Evolutionary conservation across 2,113 vertebrate species (phyloP).

Genomic region (mouse (Mus musculus)): DNA sequence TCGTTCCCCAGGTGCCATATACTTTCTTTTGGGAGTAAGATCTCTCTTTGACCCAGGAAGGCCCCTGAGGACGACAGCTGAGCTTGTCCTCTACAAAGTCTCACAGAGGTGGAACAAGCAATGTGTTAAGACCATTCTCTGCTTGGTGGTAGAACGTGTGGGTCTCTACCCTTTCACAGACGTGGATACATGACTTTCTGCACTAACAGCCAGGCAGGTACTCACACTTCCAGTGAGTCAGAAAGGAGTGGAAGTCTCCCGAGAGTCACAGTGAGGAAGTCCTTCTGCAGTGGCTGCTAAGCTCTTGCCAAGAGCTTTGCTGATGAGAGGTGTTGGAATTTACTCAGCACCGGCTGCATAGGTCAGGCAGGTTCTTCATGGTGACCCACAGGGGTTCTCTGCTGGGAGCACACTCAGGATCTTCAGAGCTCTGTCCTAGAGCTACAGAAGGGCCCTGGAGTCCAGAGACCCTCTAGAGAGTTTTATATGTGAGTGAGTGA

Average conservation of each 20-base stretch:
- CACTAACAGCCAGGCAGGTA: slow-evolving; percentile 10
- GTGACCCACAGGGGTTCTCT: neutral
- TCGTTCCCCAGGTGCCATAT: no score
- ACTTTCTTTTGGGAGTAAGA: neutral
- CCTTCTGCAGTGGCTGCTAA: slow-evolving; percentile 56
- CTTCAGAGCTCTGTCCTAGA: neutral
- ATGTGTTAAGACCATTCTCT: neutral
- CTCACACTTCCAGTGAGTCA: slow-evolving; percentile 66
- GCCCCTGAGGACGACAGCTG: neutral
- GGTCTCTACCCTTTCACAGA: slow-evolving; percentile 33
- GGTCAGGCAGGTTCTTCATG: slow-evolving; percentile 64
- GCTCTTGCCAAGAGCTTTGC: slow-evolving; percentile 51
- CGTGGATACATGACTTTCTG: slow-evolving; percentile 18
- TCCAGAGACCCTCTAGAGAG: neutral
- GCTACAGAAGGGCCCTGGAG: neutral
- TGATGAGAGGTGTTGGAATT: slow-evolving; percentile 53
- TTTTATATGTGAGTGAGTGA: neutral
- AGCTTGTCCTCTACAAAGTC: neutral
- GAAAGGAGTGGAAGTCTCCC: slow-evolving; percentile 54
- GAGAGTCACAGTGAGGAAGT: slow-evolving; percentile 55
- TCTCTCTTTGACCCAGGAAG: neutral
- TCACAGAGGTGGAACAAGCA: neutral
- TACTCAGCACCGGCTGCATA: slow-evolving; percentile 47
- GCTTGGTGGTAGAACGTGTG: neutral
- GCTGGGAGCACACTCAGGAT: neutral